Base-by-base conservation (phyloP, 2,113 vertebrate genomes). In the Danio rerio region DNA sequence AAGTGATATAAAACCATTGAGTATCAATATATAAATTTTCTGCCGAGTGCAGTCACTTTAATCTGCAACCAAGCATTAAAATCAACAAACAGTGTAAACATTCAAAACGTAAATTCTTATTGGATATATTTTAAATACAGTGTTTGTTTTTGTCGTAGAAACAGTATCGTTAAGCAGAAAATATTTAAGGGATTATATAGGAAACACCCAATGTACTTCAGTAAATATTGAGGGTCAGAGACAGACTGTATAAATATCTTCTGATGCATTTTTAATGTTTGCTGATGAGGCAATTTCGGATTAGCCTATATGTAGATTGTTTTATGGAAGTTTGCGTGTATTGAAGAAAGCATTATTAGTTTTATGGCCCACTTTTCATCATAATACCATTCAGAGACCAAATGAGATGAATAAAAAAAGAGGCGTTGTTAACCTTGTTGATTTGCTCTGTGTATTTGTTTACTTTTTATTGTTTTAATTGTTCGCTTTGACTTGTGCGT, bases 401-500 rank as follows among this genome's bases (percentile, higher is more conserved):
- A 71, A 83, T 80, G 80, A 85, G 86, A 87, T 49, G 69, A 56
- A 5, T 84, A 68, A 65, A 75, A n/a, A 85, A 61, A 55, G 62
- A 83, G 62, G 84, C 77, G 83, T 89, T 86, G 78, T 62, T 78
- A 87, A 82, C 73, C 56, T 59, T 70, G 68, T 86, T 77, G 49
- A 66, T 83, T 59, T 81, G 56, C 50, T 75, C 71, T 82, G 4
- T 88, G 68, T 92, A 89, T 93, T 91, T 90, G 90, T 92, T 93
- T 90, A 92, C 90, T 93, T 91, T 88, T 91, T 31, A 31, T 31
- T 91, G 89, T 93, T 91, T 86, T 88, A 88, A 92, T 92, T 87
- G 89, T 84, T 80, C 87, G 63, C 81, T 89, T 92, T 89, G 74
- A 73, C 89, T 90, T 87, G 81, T 81, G 86, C 88, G 81, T 91